A percentile compares a stretch with the other conserved stretches of the same genome.
Evolutionary conservation across 1,140 invertebrate species (phyloP).

Genomic region (Heliothis virescens): DNA sequence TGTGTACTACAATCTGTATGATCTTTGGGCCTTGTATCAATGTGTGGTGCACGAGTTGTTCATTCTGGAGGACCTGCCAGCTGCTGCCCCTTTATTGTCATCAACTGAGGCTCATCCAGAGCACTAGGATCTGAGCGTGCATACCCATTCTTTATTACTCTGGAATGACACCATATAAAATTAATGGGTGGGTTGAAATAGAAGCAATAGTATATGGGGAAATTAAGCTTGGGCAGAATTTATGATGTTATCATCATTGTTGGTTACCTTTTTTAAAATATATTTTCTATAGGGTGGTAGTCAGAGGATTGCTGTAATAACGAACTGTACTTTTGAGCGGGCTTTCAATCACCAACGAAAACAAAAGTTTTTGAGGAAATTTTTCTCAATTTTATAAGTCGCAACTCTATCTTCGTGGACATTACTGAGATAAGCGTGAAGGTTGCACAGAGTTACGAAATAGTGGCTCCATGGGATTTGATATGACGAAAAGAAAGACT

Average conservation of each 20-base stretch:
- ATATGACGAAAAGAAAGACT: neutral
- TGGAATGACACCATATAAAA: conserved; percentile 15
- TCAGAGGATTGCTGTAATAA: neutral
- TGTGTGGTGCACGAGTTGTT: conserved; percentile 74
- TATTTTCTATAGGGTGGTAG: no score
- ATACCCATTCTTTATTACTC: conserved; percentile 76
- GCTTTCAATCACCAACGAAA: neutral
- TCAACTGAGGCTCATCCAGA: conserved; percentile 79
- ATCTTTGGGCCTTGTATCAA: conserved; percentile 82
- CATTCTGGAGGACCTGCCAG: conserved; percentile 83
- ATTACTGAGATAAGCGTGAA: conserved; percentile 24
- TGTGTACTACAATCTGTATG: conserved; percentile 83
- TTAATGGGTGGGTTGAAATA: no score
- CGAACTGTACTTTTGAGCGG: no score
- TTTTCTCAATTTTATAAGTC: neutral
- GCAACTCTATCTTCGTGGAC: neutral
- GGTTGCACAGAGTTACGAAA: neutral
- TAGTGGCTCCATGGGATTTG: neutral
- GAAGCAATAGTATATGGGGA: no score
- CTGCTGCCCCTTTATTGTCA: conserved; percentile 83
- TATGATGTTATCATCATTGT: no score
- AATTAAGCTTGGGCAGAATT: no score
- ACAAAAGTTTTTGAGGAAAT: neutral
- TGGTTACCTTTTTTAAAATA: no score
- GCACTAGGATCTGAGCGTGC: conserved; percentile 77